These are phyloP conservation scores for Battus philenor DNA, from an alignment of 1,140 invertebrate species.

Conservation along the genomic window DNA sequence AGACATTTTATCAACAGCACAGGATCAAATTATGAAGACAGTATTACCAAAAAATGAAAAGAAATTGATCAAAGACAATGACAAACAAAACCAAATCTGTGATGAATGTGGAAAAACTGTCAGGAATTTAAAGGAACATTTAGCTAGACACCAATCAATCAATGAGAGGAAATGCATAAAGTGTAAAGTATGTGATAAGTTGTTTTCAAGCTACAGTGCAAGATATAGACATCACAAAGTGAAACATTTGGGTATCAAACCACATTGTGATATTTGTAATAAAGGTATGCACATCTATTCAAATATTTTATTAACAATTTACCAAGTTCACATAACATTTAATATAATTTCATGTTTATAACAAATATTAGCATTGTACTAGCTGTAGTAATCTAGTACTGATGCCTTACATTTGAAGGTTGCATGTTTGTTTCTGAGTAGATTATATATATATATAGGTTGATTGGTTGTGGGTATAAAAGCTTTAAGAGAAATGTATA, in stretches of 20 bases:
- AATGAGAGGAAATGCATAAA: constrained; percentile 27
- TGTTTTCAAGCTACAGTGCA: constrained; percentile 30
- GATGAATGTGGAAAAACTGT: constrained; percentile 58
- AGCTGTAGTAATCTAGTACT: too few species aligned
- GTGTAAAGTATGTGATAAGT: constrained; percentile 49
- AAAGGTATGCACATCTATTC: constrained; percentile 38
- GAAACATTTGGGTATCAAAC: constrained; percentile 51
- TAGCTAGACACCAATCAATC: constrained; percentile 27
- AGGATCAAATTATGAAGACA: constrained; percentile 19
- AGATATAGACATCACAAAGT: constrained; percentile 42
- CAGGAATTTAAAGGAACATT: constrained; percentile 40
- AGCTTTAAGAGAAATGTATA: too few species aligned
- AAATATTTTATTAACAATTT: too few species aligned
- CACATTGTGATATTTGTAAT: constrained; percentile 47
- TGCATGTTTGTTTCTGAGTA: too few species aligned
- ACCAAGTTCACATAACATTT: too few species aligned
- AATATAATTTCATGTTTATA: too few species aligned
- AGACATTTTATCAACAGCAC: too few species aligned
- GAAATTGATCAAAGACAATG: constrained; percentile 19
- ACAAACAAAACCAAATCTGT: constrained; percentile 32
- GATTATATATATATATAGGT: too few species aligned
- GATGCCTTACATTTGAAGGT: too few species aligned
- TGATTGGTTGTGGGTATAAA: too few species aligned
- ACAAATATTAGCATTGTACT: too few species aligned
- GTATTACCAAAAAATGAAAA: constrained; percentile 23